These are phyloP conservation scores for Cettia cetti DNA, from an alignment of 2,113 vertebrate species.

Conservation along the genomic window DNA sequence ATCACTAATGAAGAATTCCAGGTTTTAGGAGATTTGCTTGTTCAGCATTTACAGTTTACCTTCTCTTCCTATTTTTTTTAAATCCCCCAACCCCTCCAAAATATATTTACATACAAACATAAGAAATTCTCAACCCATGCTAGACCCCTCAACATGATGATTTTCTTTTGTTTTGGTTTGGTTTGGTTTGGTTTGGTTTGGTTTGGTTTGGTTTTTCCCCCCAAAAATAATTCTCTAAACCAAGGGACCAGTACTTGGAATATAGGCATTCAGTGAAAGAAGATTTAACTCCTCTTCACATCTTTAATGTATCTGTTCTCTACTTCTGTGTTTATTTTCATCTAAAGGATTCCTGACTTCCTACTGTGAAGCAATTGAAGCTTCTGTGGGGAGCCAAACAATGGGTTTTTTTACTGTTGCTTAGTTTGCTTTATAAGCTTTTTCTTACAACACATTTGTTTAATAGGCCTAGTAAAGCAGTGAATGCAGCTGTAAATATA, in stretches of 20 bases:
- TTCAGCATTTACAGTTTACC: neutral
- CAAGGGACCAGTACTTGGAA: neutral
- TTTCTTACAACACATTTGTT: conserved; percentile 38
- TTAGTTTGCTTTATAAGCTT: conserved; percentile 54
- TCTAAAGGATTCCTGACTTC: conserved; percentile 60
- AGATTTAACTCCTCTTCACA: neutral
- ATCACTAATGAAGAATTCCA: neutral
- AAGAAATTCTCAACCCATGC: neutral
- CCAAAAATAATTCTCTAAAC: neutral
- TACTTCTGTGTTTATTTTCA: conserved; percentile 52
- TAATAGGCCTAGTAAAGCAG: conserved; percentile 53
- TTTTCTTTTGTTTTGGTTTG: too few species aligned
- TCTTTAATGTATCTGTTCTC: conserved; percentile 3
- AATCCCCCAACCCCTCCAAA: neutral
- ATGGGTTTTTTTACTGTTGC: conserved; percentile 49
- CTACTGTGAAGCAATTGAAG: conserved; percentile 58
- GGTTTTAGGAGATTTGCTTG: neutral
- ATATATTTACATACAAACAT: neutral
- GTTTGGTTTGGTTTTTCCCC: too few species aligned
- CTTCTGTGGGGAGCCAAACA: conserved; percentile 50
- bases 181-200: too few species aligned
- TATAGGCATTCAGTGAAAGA: neutral
- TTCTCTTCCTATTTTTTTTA: neutral
- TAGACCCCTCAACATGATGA: neutral
- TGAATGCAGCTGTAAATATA: conserved; percentile 51